phyloP scores from a whole-genome alignment of 2,113 vertebrate species.

The Crotalus horridus region DNA sequence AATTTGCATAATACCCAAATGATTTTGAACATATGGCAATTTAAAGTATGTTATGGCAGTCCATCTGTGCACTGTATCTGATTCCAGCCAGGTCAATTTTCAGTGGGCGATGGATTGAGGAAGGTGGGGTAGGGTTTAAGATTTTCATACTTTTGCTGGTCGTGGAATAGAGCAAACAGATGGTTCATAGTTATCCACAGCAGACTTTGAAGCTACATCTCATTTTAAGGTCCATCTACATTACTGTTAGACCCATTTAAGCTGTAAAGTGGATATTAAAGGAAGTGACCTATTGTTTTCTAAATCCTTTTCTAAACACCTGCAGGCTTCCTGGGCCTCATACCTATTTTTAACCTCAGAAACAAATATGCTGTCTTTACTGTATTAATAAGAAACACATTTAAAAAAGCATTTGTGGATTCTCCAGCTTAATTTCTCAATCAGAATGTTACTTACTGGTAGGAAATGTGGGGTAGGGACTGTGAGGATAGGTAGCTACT shows the following conservation, averaged over 20 bases:
- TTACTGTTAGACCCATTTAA: background rate
- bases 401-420: background rate
- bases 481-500: background rate
- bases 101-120: background rate
- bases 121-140: background rate
- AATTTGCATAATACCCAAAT: background rate
- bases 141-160: background rate
- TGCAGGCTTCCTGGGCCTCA: background rate
- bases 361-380: background rate
- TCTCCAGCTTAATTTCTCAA: background rate
- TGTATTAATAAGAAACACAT: background rate
- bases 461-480: background rate
- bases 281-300: background rate
- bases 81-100: background rate
- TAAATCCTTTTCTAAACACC: background rate
- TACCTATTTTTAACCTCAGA: background rate
- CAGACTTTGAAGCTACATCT: background rate
- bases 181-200: background rate
- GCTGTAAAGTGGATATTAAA: background rate
- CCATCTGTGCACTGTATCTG: background rate
- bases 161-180: background rate
- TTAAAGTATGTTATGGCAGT: background rate
- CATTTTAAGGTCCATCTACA: background rate
- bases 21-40: background rate
- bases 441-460: background rate